phyloP scores from a whole-genome alignment of 2,888 invertebrate genomes.

The Zelleria hepariella region DNA sequence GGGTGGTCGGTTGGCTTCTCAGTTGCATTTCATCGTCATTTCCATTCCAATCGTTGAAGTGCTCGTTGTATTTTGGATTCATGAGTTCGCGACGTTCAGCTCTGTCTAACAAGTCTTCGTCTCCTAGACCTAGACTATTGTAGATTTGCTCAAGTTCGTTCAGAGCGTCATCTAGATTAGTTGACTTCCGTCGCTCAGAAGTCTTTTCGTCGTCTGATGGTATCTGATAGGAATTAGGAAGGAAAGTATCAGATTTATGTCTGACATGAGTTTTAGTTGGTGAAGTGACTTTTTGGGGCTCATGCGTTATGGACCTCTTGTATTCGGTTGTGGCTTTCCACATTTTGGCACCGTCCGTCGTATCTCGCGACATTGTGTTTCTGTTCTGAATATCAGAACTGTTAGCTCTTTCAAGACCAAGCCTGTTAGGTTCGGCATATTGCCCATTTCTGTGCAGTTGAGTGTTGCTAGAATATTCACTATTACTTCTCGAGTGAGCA shows the following conservation, averaged over 20 bases:
- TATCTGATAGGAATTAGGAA: slow-evolving; percentile 46
- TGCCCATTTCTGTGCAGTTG: slow-evolving; percentile 30
- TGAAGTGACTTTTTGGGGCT: slow-evolving; percentile 44
- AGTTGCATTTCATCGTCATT: slow-evolving; percentile 60
- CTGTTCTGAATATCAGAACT: slow-evolving; percentile 39
- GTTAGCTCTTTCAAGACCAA: slow-evolving; percentile 22
- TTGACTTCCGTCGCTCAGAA: slow-evolving; percentile 75
- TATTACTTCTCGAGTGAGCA: slow-evolving; percentile 46
- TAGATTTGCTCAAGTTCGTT: slow-evolving; percentile 93
- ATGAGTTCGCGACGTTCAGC: slow-evolving; percentile 81
- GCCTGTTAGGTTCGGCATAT: slow-evolving; percentile 33
- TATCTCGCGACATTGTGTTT: slow-evolving; percentile 40
- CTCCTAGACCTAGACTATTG: slow-evolving; percentile 87
- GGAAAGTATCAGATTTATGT: slow-evolving; percentile 61
- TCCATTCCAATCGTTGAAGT: slow-evolving; percentile 66
- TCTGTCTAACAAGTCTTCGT: slow-evolving; percentile 84
- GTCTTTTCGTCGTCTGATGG: slow-evolving; percentile 61
- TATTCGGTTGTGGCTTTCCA: slow-evolving; percentile 67
- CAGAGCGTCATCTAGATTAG: slow-evolving; percentile 89
- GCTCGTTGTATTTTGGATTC: slow-evolving; percentile 64
- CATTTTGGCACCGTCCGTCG: slow-evolving; percentile 54
- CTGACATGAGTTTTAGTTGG: slow-evolving; percentile 57
- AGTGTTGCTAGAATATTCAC: slow-evolving; percentile 44
- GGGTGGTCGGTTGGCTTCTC: slow-evolving; percentile 61
- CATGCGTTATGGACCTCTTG: slow-evolving; percentile 51